A percentile compares a stretch with the other conserved stretches of the same genome.
phyloP scores from a whole-genome alignment of 2,797 vertebrate species.

The Adrianichthys oophorus region DNA sequence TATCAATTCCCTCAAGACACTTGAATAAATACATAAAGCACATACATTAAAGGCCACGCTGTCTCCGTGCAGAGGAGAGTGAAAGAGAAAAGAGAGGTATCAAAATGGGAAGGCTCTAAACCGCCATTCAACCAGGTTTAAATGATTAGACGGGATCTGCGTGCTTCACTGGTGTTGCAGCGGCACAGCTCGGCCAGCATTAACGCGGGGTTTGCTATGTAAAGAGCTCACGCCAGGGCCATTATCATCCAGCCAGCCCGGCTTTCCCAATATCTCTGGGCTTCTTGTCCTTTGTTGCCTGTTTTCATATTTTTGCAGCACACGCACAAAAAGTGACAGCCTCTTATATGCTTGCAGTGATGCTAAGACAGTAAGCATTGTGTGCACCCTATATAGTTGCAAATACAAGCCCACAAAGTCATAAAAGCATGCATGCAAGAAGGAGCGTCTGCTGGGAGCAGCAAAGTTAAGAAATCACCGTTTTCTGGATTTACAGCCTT shows the following conservation, averaged over 20 bases:
- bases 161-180: slow-evolving; percentile 34
- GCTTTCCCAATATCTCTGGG: slow-evolving; percentile 50
- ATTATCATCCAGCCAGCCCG: slow-evolving; percentile 50
- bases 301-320: slow-evolving; percentile 28
- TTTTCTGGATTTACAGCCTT: slow-evolving; percentile 3
- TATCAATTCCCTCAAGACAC: slow-evolving; percentile 30
- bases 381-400: not conserved
- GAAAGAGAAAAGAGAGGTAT: slow-evolving; percentile 14
- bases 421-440: not conserved
- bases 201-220: slow-evolving; percentile 57
- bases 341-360: slow-evolving; percentile 12
- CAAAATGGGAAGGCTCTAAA: slow-evolving; percentile 19
- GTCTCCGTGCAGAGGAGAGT: slow-evolving; percentile 29
- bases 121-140: slow-evolving; percentile 27
- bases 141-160: slow-evolving; percentile 35
- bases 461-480: not conserved
- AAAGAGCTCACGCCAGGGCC: slow-evolving; percentile 57
- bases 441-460: too few relatives aligned
- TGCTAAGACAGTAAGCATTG: slow-evolving; percentile 10
- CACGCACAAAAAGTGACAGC: slow-evolving; percentile 18
- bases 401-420: slow-evolving; percentile 3
- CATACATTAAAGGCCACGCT: slow-evolving; percentile 34
- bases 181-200: slow-evolving; percentile 41
- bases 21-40: slow-evolving; percentile 9
- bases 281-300: slow-evolving; percentile 45